Evolutionary conservation across 2,113 vertebrate genomes (phyloP).

Genomic region (Pogona vitticeps): DNA sequence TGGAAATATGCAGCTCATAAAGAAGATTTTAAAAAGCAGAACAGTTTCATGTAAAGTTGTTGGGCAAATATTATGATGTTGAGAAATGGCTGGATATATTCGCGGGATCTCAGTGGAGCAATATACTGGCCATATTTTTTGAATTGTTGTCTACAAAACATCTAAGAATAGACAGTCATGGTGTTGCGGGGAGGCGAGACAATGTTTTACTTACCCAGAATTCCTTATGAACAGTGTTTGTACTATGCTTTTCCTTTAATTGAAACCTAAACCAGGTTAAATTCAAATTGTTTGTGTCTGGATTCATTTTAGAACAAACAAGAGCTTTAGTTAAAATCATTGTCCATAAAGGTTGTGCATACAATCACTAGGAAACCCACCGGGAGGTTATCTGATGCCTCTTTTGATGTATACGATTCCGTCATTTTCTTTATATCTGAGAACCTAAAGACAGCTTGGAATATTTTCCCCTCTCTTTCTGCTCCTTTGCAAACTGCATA

Average conservation of each 20-base stretch:
- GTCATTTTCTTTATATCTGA: conserved; percentile 1
- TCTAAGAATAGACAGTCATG: background rate
- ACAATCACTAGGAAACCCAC: background rate
- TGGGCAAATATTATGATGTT: conserved; percentile 45
- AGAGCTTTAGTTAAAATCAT: conserved; percentile 29
- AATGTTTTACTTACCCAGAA: conserved; percentile 14
- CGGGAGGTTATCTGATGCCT: conserved; percentile 20
- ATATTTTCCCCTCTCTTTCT: background rate
- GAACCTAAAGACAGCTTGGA: background rate
- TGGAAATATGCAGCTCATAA: conserved; percentile 37
- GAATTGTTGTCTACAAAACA: conserved; percentile 11
- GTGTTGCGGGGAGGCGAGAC: background rate
- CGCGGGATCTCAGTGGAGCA: conserved; percentile 28
- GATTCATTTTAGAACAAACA: conserved; percentile 37
- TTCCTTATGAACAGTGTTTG: background rate
- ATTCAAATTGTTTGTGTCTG: conserved; percentile 37
- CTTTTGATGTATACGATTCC: background rate
- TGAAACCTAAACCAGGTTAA: conserved; percentile 20
- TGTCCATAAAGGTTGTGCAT: background rate
- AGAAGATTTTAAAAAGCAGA: conserved; percentile 48
- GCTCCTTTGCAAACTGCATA: background rate
- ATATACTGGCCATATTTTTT: conserved; percentile 20
- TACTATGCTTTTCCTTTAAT: conserved; percentile 16
- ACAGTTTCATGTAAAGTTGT: conserved; percentile 48
- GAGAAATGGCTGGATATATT: conserved; percentile 34